Evolutionary conservation across 2,888 invertebrate species (phyloP).

Genomic region (Chelonus formosanus): DNA sequence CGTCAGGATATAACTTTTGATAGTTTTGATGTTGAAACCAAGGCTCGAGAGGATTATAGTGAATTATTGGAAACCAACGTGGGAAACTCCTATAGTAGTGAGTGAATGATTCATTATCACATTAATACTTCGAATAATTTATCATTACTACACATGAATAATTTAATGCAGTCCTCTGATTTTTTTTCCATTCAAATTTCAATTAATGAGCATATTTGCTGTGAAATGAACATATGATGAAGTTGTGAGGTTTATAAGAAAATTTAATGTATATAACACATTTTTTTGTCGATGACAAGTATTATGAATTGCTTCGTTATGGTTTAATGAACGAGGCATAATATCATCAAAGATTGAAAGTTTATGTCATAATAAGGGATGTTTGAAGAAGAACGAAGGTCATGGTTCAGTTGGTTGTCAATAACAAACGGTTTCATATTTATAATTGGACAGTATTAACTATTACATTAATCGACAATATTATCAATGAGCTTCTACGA

Average conservation of each 20-base stretch:
- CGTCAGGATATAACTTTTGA: conserved; percentile 65
- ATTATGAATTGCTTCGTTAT: conserved; percentile 3
- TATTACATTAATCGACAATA: too few species aligned
- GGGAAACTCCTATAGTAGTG: conserved; percentile 69
- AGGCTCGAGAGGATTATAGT: conserved; percentile 51
- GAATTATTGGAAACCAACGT: conserved; percentile 65
- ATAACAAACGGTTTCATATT: too few species aligned
- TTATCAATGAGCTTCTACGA: too few species aligned
- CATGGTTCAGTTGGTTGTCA: neutral
- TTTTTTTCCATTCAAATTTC: too few species aligned
- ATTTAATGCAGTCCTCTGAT: too few species aligned
- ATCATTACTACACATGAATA: too few species aligned
- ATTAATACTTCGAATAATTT: too few species aligned
- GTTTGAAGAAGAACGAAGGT: neutral
- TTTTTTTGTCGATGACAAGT: neutral
- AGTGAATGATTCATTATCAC: conserved; percentile 56
- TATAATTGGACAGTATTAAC: too few species aligned
- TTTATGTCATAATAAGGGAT: conserved; percentile 1
- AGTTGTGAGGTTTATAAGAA: too few species aligned
- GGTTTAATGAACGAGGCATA: conserved; percentile 20
- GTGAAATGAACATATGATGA: too few species aligned
- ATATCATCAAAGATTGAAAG: conserved; percentile 26
- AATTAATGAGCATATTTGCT: too few species aligned
- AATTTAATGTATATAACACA: too few species aligned
- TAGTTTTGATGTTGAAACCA: conserved; percentile 71